phyloP scores from a whole-genome alignment of 2,797 vertebrate species.

The Pampus argenteus region DNA sequence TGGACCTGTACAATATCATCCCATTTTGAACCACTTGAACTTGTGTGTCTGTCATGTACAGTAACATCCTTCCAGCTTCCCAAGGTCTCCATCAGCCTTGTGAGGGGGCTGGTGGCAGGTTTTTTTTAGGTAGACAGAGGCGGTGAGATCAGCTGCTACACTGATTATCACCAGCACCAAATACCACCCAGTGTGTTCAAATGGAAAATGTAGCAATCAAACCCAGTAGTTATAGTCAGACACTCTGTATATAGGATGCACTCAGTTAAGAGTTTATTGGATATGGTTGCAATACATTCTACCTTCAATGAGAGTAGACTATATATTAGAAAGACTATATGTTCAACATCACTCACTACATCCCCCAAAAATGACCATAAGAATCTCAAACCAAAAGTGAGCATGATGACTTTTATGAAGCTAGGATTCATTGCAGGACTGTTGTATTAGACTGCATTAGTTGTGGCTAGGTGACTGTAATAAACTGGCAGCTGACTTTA shows the following conservation, averaged over 20 bases:
- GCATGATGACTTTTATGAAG: neutral
- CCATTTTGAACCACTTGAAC: constrained; percentile 20
- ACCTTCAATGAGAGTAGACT: neutral
- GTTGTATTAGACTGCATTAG: neutral
- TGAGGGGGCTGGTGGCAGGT: constrained; percentile 5
- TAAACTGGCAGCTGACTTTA: neutral
- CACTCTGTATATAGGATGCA: neutral
- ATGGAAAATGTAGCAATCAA: constrained; percentile 16
- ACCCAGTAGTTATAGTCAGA: constrained; percentile 1
- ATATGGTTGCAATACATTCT: neutral
- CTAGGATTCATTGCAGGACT: neutral
- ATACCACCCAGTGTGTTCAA: constrained; percentile 41
- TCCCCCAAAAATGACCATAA: neutral
- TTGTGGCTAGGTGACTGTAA: neutral
- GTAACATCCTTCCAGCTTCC: constrained; percentile 22
- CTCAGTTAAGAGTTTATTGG: neutral
- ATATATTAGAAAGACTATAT: neutral
- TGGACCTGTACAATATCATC: neutral
- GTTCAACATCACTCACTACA: neutral
- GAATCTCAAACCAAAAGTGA: neutral
- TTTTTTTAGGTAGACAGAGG: constrained; percentile 19
- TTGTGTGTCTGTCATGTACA: constrained; percentile 24
- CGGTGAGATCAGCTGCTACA: constrained; percentile 9
- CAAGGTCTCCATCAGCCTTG: constrained; percentile 4
- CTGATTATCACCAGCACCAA: constrained; percentile 14